Conservation (phyloP, 37 sponge, comb jelly and placozoan species). For the Lycopodina hypogea region DNA sequence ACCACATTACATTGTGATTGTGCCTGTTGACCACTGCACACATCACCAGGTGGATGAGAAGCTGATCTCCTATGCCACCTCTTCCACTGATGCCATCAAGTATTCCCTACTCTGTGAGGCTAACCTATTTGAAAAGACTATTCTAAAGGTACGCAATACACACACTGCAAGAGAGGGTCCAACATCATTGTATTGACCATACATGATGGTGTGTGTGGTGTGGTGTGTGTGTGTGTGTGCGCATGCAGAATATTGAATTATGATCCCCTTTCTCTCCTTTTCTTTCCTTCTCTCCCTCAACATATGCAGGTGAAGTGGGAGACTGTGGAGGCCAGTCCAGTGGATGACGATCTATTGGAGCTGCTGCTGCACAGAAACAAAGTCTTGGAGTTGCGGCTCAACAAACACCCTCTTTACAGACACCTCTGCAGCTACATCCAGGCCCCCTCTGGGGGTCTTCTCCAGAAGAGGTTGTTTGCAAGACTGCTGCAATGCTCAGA, state of each 20-base stretch:
- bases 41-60: constrained; percentile 26
- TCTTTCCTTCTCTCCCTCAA: not conserved
- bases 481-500: constrained; percentile 41
- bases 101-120: constrained; percentile 5
- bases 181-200: no score
- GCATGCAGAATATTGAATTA: no score
- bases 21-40: not conserved
- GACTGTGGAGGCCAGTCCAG: not conserved
- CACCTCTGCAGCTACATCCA: constrained; percentile 18
- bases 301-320: no score
- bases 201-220: no score
- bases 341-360: constrained; percentile 16
- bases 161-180: no score
- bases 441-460: not conserved
- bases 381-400: not conserved
- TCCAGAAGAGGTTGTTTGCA: constrained; percentile 24
- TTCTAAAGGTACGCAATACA: not conserved
- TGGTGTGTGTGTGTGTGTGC: no score
- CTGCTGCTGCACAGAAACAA: constrained; percentile 15
- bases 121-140: constrained; percentile 3
- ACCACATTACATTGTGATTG: no score
- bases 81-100: constrained; percentile 3
- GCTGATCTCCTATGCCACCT: not conserved
- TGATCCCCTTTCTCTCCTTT: not conserved
- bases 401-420: constrained; percentile 16